Base-by-base conservation (phyloP, 2,113 vertebrate genomes). In the Dissostichus mawsoni region DNA sequence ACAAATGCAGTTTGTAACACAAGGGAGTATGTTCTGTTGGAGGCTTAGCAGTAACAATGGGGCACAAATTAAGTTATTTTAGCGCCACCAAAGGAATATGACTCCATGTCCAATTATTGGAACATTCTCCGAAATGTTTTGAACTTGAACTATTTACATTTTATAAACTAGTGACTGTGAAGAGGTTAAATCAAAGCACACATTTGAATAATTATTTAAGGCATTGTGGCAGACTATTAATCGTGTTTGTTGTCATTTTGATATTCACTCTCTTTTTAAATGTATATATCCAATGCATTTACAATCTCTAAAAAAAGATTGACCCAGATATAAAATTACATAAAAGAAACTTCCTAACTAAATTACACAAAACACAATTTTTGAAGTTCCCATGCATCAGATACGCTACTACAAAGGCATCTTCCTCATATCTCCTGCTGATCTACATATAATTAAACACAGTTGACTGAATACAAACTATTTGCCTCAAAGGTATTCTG, bases 401-500 rank as follows among this genome's bases (percentile, higher is more conserved):
- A 61, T 16, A 63, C 8, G 53, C 76, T 23, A 50, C 33, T 3
- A 41, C 48, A 65, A 84, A 63, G 50, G 52, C 11, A 68, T 71
- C 74, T 12, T 69, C 41, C 36, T 83, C 52, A 16, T n/a, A 65
- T 72, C 75, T 48, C n/a, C 20, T 4, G 62, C 55, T 72, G 64
- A 80, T 87, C 85, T 87, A 58, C 86, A 76, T 82, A 58, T 69
- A 76, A 84, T 92, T 93, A 92, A 89, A 81, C 53, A 78, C 74
- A 68, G 53, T 78, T 81, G 82, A 83, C 78, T 83, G 68, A 92
- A 92, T 79, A 89, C 80, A 90, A 93, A 91, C 68, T 78, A 78
- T 87, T 81, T 91, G 88, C 90, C 92, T 91, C 82, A 74, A 76
- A 92, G 91, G 89, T 80, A 86, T 80, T 89, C 59, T 50, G 70